Evolutionary conservation across 2,113 vertebrate genomes (phyloP).

Genomic region (Centrocercus urophasianus): DNA sequence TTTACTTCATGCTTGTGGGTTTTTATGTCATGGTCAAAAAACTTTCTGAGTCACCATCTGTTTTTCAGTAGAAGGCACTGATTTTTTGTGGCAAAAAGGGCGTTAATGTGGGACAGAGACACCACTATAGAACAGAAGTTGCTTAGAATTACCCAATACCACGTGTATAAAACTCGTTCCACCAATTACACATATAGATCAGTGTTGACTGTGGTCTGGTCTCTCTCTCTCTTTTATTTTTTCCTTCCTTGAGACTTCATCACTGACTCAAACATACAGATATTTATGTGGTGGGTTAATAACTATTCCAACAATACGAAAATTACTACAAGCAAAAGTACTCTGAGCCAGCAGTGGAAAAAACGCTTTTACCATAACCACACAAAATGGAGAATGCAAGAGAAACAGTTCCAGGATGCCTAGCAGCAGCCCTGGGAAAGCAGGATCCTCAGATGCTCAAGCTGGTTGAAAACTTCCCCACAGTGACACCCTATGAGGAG

Average conservation of each 20-base stretch:
- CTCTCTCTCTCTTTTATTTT: background rate
- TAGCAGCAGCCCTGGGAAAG: background rate
- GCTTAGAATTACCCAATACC: background rate
- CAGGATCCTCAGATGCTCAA: background rate
- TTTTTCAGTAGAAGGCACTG: background rate
- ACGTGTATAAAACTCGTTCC: background rate
- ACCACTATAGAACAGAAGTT: background rate
- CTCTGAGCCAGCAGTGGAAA: background rate
- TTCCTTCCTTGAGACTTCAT: background rate
- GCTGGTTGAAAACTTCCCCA: background rate
- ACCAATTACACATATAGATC: background rate
- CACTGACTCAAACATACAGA: background rate
- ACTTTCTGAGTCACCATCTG: background rate
- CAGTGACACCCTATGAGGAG: background rate
- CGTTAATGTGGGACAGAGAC: background rate
- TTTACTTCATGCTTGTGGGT: background rate
- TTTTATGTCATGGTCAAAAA: background rate
- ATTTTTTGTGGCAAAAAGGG: background rate
- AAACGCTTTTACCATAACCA: background rate
- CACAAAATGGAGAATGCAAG: background rate
- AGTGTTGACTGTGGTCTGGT: background rate
- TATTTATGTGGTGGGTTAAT: background rate
- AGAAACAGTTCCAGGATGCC: background rate
- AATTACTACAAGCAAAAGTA: background rate
- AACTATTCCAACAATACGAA: background rate